Evolutionary conservation across 2,113 vertebrate species (phyloP).

Genomic region (Serinus canaria): DNA sequence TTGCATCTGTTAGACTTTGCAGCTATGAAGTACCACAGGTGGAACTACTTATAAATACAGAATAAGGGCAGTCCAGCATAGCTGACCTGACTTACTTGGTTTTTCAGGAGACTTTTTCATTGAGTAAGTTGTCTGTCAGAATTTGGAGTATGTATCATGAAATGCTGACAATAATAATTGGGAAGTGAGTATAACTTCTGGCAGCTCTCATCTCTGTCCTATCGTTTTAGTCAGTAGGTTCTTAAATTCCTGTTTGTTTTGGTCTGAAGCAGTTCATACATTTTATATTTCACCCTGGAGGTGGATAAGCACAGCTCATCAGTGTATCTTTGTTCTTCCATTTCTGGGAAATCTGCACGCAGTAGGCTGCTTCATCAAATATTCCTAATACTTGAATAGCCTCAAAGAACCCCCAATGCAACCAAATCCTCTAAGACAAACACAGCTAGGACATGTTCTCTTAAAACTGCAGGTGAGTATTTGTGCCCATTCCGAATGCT

Average conservation of each 20-base stretch:
- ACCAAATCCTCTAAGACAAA: background rate
- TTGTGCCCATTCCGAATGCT: background rate
- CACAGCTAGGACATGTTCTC: background rate
- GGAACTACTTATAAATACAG: background rate
- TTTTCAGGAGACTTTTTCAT: background rate
- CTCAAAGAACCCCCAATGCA: background rate
- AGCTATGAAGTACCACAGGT: background rate
- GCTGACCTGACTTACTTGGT: background rate
- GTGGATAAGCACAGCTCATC: background rate
- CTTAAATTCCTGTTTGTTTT: background rate
- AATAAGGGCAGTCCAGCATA: background rate
- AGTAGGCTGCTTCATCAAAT: background rate
- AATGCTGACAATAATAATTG: background rate
- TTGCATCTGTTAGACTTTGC: background rate
- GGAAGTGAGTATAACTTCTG: background rate
- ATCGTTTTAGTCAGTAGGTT: background rate
- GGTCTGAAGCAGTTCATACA: background rate
- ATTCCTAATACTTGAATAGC: background rate
- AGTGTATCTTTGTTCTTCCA: background rate
- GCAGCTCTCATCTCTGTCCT: background rate
- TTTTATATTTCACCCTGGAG: background rate
- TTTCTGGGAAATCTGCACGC: background rate
- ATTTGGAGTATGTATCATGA: background rate
- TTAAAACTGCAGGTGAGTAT: background rate
- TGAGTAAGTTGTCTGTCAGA: background rate